A percentile compares a stretch with the other conserved stretches of the same genome.
Conservation (phyloP, 2,797 vertebrate genomes). For the Melanogrammus aeglefinus region DNA sequence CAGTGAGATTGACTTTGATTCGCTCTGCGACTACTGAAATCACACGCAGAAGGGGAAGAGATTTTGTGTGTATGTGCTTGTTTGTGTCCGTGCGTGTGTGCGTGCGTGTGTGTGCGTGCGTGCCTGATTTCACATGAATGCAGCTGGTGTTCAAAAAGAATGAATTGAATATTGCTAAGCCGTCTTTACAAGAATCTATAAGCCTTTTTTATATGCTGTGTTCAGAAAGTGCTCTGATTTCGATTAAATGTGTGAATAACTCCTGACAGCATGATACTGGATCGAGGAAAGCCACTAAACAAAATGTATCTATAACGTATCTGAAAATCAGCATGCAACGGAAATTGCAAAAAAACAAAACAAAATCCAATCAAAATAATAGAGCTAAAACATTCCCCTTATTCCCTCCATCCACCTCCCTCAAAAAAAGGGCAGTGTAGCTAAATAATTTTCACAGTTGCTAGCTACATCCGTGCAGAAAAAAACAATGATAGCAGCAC, state of each 20-base stretch:
- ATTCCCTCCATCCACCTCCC: too few relatives aligned
- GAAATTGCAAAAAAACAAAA: not conserved
- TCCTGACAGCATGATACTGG: not conserved
- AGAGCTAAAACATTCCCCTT: not conserved
- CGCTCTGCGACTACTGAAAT: not conserved
- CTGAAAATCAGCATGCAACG: not conserved
- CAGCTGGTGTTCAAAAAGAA: not conserved
- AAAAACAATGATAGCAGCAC: conserved; percentile 15
- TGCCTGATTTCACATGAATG: not conserved
- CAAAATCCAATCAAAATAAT: conserved; percentile 11
- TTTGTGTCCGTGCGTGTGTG: not conserved
- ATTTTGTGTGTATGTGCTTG: not conserved
- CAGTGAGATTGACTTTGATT: not conserved
- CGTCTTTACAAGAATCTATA: not conserved
- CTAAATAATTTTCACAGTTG: conserved; percentile 34
- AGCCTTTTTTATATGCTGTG: not conserved
- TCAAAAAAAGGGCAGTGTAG: conserved; percentile 13
- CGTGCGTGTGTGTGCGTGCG: conserved; percentile 1
- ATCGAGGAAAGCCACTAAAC: not conserved
- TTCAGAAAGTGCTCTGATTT: not conserved
- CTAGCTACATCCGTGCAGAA: conserved; percentile 29
- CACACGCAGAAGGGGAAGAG: not conserved
- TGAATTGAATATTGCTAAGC: not conserved
- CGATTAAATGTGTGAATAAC: not conserved
- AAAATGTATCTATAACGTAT: not conserved